Base-by-base conservation (phyloP, 1,140 invertebrate species). In the Hestina assimilis region DNA sequence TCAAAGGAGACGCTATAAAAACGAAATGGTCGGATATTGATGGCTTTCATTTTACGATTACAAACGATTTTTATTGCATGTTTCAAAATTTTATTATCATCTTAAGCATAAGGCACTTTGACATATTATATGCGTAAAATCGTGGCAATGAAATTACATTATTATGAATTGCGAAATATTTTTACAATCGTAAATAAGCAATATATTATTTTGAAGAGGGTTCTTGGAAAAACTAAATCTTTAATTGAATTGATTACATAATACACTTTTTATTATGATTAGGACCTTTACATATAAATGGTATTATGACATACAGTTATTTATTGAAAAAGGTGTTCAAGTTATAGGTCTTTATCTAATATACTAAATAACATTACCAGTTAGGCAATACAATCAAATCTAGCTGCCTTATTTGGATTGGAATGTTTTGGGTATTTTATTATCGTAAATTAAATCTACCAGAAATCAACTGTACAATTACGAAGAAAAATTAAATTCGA, bases 1-100 rank as follows among this genome's bases (percentile, higher is more conserved):
- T 59, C 58, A 56, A 66, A 65, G 59, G 56, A 61, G 59, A 48
- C 57, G 48, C 60, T 63, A 69, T 83, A 83, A 83, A 81, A 69
- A 60, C 58, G 62, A 72, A 67, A 72, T 61, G 65, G 66, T 52
- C 57, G 47, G 38, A 72, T 66, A 75, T 79, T 81, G 72, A 79
- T 72, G 73, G 63, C 75, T 71, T 72, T 75, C 66, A n/a, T 75
- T 83, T 82, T 73, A 78, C 69, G 67, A 78, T 75, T 67, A 69
- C 71, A 56, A 65, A 67, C 55, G 63, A 72, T 63, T 66, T 50
- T 83, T 79, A 78, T 74, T 73, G 63, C 66, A 47, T 62, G 53
- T 63, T 58, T 66, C 63, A 71, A 71, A 75, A 72, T 75, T n/a
- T 75, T 76, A 74, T 62, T 56, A 62, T 46, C 63, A 60, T 56